A percentile compares a stretch with the other conserved stretches of the same genome.
Evolutionary conservation across 37 sponge, comb jelly and placozoan species (phyloP).

Genomic region (Eunapius fragilis): DNA sequence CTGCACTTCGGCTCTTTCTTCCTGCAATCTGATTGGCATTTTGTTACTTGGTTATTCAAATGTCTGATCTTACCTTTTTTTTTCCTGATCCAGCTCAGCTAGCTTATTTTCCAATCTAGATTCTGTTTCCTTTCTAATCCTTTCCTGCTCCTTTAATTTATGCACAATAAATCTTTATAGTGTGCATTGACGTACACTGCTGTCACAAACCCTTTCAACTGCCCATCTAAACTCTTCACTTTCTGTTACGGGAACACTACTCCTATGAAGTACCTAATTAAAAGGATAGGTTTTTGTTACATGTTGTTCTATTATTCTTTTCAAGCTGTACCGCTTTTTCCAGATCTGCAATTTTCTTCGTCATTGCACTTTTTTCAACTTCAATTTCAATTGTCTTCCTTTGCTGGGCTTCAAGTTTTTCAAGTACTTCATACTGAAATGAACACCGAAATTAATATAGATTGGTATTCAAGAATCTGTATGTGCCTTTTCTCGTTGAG

Average conservation of each 20-base stretch:
- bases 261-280: background rate
- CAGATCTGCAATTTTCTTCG: constrained; percentile 40
- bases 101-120: constrained; percentile 26
- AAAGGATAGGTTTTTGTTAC: too few species aligned
- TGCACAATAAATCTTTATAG: background rate
- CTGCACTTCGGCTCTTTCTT: constrained; percentile 35
- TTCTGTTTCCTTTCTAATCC: constrained; percentile 41
- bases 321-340: constrained; percentile 29
- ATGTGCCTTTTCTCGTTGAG: constrained; percentile 42
- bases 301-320: too few species aligned
- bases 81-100: constrained; percentile 58
- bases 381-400: constrained; percentile 8
- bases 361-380: constrained; percentile 48
- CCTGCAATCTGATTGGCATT: constrained; percentile 14
- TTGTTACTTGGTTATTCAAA: background rate
- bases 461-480: background rate
- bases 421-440: constrained; percentile 48
- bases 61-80: constrained; percentile 23
- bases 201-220: constrained; percentile 28
- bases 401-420: constrained; percentile 48
- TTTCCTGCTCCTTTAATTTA: constrained; percentile 35
- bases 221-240: constrained; percentile 64
- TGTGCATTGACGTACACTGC: background rate
- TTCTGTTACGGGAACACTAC: constrained; percentile 21
- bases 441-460: background rate